Base-by-base conservation (phyloP, 2,888 invertebrate species). In the Eilema griseolum region DNA sequence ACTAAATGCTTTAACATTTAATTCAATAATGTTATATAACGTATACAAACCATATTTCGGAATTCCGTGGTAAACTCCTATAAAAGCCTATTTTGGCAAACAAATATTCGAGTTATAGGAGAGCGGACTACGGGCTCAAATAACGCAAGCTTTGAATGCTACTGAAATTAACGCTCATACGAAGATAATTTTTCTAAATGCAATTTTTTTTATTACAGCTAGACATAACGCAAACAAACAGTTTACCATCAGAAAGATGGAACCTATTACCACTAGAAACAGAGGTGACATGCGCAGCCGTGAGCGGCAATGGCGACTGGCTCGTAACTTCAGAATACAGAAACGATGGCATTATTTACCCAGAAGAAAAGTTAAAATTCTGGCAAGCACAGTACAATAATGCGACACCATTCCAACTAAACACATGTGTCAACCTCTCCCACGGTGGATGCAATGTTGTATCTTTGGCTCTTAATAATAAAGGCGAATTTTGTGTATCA, bases 321-420 rank as follows among this genome's bases (percentile, higher is more conserved):
- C 90, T 95, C 0, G 93, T 92, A 61, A 95, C 95, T 0, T 95
- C 95, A 0, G 94, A 95, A 72, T 95, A 94, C 78, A 87, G 95
- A 71, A 91, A 93, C 73, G 95, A 95, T 37, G 93, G 93, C n/a
- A 76, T 88, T 57, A 88, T 83, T 52, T 94, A 92, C 76, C 93
- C 95, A 0, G 95, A 95, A 73, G 95, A 95, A 73, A 90, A 89
- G 74, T 88, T 95, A 1, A 95, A 95, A 75, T 95, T 95, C 84
- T 95, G 95, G 94, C 63, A 76, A 0, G 73, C 86, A 16, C 83
- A 87, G 56, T 74, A 75, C n/a, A 87, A 88, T 41, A 84, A 71
- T 14, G 71, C 79, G 1, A 80, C 86, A 1, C 94, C 93, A 0
- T 95, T 93, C 76, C 83, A 80, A 76, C 85, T 95, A 0, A 93